These are phyloP conservation scores for Percopsis omiscomaycus DNA, from an alignment of 2,797 vertebrate species.

Conservation along the genomic window DNA sequence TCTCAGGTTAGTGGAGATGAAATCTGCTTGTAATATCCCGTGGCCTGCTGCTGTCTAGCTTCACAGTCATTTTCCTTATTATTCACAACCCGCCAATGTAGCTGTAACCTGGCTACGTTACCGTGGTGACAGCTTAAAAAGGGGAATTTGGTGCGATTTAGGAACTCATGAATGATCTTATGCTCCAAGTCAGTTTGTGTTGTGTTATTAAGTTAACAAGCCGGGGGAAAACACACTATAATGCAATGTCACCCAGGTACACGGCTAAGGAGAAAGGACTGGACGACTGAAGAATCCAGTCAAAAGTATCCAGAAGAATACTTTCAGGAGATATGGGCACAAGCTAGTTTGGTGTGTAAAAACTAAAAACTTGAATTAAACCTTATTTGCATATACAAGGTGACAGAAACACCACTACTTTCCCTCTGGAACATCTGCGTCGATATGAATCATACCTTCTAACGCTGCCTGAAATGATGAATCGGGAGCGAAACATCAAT, in stretches of 20 bases:
- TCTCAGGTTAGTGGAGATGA: slow-evolving; percentile 55
- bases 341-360: no score
- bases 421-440: no score
- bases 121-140: slow-evolving; percentile 28
- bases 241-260: no score
- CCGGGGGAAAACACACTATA: no score
- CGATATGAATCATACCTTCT: no score
- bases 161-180: not conserved
- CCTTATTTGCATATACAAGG: no score
- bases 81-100: slow-evolving; percentile 31
- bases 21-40: slow-evolving; percentile 40
- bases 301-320: no score
- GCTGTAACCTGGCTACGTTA: slow-evolving; percentile 31
- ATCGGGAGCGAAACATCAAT: no score
- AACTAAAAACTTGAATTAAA: no score
- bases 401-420: no score
- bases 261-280: not conserved
- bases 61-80: slow-evolving; percentile 44
- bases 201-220: not conserved
- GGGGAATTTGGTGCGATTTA: slow-evolving; percentile 31
- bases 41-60: slow-evolving; percentile 21
- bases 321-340: no score
- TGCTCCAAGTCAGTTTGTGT: not conserved
- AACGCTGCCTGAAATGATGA: no score
- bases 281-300: not conserved